Evolutionary conservation across 2,113 vertebrate genomes (phyloP), one percentile per base, ranked within the genome.

Genomic region (Salvator merianae): DNA sequence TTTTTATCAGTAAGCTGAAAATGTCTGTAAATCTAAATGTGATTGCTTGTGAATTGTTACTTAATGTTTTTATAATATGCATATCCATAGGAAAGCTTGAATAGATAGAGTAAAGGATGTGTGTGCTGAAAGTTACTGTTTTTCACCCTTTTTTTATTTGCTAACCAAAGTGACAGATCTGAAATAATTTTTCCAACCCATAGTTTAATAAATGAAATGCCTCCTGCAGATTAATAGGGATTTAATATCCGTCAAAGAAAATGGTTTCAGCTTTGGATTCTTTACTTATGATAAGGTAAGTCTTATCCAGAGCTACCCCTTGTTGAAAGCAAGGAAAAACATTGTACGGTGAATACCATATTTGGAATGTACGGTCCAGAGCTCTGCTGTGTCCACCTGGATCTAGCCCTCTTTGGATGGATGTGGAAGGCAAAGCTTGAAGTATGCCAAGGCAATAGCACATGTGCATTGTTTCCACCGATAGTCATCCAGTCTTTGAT

Each of bases 1-100:
- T 95, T 96, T 95, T 95, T 96, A 96, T 95, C 88, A 90, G 88
- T 96, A 97, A 95, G 95, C 95, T 96, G 94, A 96, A 96, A 96
- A 97, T 96, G 94, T 95, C 95, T 96, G 74, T 93, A 94, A 94
- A 94, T 95, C 94, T 97, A 90, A 95, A 93, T 96, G 94, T 96
- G 96, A 96, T 97, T 96, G 94, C 93, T 94, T 94, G 90, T 93
- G 96, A 97, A 95, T 94, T 96, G 93, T 92, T 95, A 87, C 94
- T 97, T 96, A 95, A 95, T 94, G 93, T 95, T 95, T 95, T 94
- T 85, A 91, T 95, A 96, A 96, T 97, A 96, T 96, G 94, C 95
- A 96, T 95, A 96, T 95, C 95, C 94, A 88, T 96, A 93, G 95
- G 94, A 95, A 94, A 91, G 92, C 91, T 88, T 83, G 84, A 89